Conservation (phyloP, 2,888 invertebrate species). For the Hoplodrina ambigua region DNA sequence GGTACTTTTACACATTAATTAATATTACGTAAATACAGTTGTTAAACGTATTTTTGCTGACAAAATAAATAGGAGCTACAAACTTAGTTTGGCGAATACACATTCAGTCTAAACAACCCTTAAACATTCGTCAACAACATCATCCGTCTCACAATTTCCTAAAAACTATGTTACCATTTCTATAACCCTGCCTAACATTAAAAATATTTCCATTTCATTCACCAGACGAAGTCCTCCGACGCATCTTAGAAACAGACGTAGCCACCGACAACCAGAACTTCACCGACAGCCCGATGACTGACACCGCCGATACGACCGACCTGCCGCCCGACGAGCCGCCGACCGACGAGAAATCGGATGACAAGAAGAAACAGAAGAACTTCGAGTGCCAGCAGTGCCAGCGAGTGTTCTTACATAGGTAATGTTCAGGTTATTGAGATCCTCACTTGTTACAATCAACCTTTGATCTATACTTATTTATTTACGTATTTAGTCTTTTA, state of each 20-base stretch:
- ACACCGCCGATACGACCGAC: constrained; percentile 22
- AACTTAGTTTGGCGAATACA: no score
- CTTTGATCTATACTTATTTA: no score
- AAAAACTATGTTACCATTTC: not conserved
- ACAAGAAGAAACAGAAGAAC: constrained; percentile 75
- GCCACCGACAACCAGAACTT: constrained; percentile 62
- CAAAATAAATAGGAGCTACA: no score
- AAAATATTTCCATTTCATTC: not conserved
- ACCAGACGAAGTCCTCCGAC: constrained; percentile 84
- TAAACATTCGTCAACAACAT: no score
- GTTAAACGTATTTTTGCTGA: no score
- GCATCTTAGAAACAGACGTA: constrained; percentile 82
- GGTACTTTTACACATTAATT: constrained; percentile 57
- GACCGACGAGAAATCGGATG: constrained; percentile 20
- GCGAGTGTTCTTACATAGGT: constrained; percentile 93
- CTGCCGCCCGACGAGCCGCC: constrained; percentile 27
- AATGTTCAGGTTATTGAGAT: constrained; percentile 49
- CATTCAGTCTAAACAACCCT: no score
- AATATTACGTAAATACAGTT: no score
- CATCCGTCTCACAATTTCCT: no score
- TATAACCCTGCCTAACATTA: not conserved
- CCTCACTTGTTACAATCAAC: no score
- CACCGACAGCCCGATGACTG: constrained; percentile 69
- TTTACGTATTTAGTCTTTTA: no score
- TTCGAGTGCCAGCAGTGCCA: constrained; percentile 92